Percentiles rank a stretch among this genome's conserved stretches.
Evolutionary conservation across 2,113 vertebrate species (phyloP).

Genomic region (Steatornis caripensis): DNA sequence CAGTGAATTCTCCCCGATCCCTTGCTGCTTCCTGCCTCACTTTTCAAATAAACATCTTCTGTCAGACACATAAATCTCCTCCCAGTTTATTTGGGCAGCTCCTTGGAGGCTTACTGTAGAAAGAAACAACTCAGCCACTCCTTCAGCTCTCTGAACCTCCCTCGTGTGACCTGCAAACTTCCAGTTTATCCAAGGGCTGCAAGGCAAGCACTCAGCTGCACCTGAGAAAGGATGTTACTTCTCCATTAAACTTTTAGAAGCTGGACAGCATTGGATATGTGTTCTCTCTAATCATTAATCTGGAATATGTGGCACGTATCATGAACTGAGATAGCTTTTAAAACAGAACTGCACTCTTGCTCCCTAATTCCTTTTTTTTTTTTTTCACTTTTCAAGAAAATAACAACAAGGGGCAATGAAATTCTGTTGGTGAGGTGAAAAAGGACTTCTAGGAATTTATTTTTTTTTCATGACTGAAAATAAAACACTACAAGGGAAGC

Average conservation of each 20-base stretch:
- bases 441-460: neutral
- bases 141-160: neutral
- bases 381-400: neutral
- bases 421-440: neutral
- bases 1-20: neutral
- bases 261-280: neutral
- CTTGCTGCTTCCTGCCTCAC: neutral
- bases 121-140: slow-evolving; percentile 9
- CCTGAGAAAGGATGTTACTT: neutral
- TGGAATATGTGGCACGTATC: neutral
- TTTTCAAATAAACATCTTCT: neutral
- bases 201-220: neutral
- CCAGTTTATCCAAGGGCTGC: neutral
- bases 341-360: neutral
- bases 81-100: neutral
- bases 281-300: neutral
- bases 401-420: neutral
- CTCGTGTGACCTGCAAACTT: neutral
- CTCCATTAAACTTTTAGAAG: neutral
- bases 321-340: neutral
- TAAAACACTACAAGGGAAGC: neutral
- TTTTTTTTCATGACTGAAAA: neutral
- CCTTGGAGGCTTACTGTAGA: neutral
- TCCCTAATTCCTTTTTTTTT: too few species aligned
- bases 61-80: slow-evolving; percentile 42